phyloP scores from a whole-genome alignment of 2,888 invertebrate species.

The Pomacea canaliculata region DNA sequence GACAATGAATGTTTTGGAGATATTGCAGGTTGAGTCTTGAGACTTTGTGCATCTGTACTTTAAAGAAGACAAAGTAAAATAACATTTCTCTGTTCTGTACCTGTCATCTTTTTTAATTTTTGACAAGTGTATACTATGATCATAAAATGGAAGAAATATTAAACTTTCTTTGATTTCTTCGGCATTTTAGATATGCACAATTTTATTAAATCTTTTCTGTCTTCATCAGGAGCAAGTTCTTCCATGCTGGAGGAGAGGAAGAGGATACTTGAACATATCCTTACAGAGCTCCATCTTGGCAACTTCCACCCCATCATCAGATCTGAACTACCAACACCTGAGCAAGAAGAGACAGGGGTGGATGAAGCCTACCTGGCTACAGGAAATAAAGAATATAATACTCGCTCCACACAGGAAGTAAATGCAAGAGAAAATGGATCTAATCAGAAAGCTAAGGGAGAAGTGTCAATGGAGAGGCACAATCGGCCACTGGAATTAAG shows the following conservation, averaged over 20 bases:
- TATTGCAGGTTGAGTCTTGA: no score
- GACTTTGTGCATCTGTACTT: no score
- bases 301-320: conserved; percentile 51
- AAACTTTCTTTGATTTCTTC: no score
- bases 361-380: neutral
- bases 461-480: conserved; percentile 13
- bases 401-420: neutral
- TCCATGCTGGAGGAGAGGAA: conserved; percentile 53
- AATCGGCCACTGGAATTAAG: conserved; percentile 52
- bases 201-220: no score
- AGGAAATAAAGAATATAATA: neutral
- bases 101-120: no score
- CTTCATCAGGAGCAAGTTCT: conserved; percentile 53
- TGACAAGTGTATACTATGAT: no score
- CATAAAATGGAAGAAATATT: no score
- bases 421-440: neutral
- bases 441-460: neutral
- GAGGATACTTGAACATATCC: conserved; percentile 52
- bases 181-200: no score
- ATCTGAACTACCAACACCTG: conserved; percentile 34
- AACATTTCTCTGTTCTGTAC: no score
- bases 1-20: no score
- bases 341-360: conserved; percentile 10
- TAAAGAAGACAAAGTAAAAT: no score
- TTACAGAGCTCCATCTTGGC: conserved; percentile 59